These are phyloP conservation scores for Dendrolimus punctatus DNA, from an alignment of 1,140 invertebrate species.

Conservation along the genomic window DNA sequence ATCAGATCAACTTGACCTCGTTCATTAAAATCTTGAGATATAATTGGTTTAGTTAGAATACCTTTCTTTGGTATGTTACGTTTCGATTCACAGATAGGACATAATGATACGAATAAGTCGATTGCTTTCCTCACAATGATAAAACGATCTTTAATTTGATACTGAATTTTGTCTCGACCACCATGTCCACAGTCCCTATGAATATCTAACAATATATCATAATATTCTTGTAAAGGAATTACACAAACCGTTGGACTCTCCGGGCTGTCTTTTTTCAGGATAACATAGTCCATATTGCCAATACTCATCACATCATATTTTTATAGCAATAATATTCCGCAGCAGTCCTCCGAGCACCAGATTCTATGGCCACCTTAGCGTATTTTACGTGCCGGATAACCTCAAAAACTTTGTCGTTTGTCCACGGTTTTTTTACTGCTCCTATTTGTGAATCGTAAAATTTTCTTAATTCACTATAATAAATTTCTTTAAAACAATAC, in stretches of 20 bases:
- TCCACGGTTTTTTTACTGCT: no score
- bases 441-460: no score
- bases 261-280: constrained; percentile 5
- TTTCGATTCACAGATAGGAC: constrained; percentile 16
- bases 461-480: no score
- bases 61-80: constrained; percentile 22
- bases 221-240: constrained; percentile 19
- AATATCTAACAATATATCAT: constrained; percentile 20
- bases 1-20: constrained; percentile 67
- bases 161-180: constrained; percentile 24
- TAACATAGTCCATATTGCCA: constrained; percentile 7
- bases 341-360: no score
- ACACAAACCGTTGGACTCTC: constrained; percentile 1
- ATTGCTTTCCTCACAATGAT: constrained; percentile 18
- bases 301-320: constrained; percentile 14
- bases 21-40: constrained; percentile 40
- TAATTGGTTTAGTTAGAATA: constrained; percentile 39
- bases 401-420: no score
- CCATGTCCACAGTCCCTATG: constrained; percentile 23
- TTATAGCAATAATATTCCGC: no score
- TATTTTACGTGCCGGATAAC: no score
- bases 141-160: constrained; percentile 14
- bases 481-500: no score
- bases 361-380: no score
- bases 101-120: constrained; percentile 16